phyloP scores from a whole-genome alignment of 1,140 invertebrate genomes.

The Parasteatoda tepidariorum region DNA sequence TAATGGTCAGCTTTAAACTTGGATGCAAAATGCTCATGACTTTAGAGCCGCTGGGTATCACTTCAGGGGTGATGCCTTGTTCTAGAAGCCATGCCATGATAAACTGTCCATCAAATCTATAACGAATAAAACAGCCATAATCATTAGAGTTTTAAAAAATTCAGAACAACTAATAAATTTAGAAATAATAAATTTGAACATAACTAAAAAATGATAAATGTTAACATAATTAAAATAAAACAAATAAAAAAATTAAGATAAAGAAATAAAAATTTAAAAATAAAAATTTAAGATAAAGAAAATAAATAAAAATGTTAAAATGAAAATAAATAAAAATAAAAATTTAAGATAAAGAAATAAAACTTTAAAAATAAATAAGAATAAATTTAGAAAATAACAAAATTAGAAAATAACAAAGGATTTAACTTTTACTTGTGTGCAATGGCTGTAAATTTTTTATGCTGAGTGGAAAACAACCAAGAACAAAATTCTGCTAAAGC shows the following conservation, averaged over 20 bases:
- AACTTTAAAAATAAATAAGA: too few species aligned
- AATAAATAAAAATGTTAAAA: neutral
- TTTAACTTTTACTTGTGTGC: slow-evolving; percentile 16
- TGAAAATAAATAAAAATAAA: too few species aligned
- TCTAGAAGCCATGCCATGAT: neutral
- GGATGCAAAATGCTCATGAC: neutral
- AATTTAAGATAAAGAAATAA: too few species aligned
- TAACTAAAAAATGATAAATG: too few species aligned
- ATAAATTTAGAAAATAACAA: neutral
- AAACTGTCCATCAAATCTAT: neutral
- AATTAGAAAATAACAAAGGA: neutral
- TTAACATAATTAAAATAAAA: too few species aligned
- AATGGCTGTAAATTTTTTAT: slow-evolving; percentile 5
- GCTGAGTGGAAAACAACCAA: neutral
- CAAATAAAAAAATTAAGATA: too few species aligned
- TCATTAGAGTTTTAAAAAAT: too few species aligned
- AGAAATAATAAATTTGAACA: too few species aligned
- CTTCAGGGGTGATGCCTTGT: neutral
- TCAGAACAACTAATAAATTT: too few species aligned
- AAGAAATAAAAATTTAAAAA: too few species aligned
- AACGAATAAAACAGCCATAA: too few species aligned
- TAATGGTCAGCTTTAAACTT: neutral
- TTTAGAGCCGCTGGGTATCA: neutral
- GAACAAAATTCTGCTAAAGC: neutral
- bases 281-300: too few species aligned